A percentile compares a stretch with the other conserved stretches of the same genome.
phyloP scores from a whole-genome alignment of 2,113 vertebrate genomes.

The Ahaetulla prasina region DNA sequence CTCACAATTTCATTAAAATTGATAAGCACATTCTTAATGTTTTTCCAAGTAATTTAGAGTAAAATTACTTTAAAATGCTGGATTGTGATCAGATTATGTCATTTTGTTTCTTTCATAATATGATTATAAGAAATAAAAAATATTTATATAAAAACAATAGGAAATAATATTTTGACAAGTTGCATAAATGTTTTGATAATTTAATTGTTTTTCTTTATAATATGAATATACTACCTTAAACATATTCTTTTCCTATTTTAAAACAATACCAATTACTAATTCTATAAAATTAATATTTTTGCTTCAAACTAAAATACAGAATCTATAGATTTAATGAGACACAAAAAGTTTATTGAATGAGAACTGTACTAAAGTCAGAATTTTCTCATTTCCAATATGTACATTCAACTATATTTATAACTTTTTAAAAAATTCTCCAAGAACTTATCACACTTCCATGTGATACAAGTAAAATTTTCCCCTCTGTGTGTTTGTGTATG shows the following conservation, averaged over 20 bases:
- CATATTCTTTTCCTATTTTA: background rate
- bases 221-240: background rate
- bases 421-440: background rate
- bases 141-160: background rate
- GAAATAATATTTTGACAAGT: background rate
- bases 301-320: background rate
- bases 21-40: background rate
- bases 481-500: too few species aligned
- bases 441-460: background rate
- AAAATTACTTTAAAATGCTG: background rate
- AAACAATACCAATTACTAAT: background rate
- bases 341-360: background rate
- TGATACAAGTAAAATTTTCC: background rate
- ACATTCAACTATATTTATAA: background rate
- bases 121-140: background rate
- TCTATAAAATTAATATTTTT: background rate
- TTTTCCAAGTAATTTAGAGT: background rate
- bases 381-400: background rate
- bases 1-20: background rate
- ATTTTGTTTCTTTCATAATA: background rate
- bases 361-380: background rate
- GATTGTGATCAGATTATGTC: background rate
- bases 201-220: background rate
- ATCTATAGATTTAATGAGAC: background rate
- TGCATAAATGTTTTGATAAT: background rate